Percentiles rank a stretch among this genome's conserved stretches.
Evolutionary conservation across 2,888 invertebrate species (phyloP).

Genomic region (Lagria hirta): DNA sequence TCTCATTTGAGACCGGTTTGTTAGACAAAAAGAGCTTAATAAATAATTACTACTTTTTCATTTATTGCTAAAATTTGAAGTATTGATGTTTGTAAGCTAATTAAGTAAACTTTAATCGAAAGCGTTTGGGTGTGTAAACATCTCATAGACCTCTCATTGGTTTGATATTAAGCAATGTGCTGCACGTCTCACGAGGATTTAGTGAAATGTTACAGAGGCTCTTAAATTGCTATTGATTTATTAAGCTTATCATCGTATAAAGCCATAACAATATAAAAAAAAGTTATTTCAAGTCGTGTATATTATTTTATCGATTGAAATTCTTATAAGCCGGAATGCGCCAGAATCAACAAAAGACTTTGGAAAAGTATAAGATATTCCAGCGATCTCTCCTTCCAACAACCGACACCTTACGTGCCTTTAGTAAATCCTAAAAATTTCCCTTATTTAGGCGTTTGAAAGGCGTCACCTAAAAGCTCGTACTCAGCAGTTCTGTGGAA

Average conservation of each 20-base stretch:
- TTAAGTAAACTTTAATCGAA: too few species aligned
- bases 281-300: conserved; percentile 4
- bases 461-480: conserved; percentile 37
- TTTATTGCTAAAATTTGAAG: too few species aligned
- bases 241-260: conserved; percentile 15
- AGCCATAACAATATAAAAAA: conserved; percentile 19
- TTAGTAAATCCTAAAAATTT: conserved; percentile 38
- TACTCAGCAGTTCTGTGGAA: conserved; percentile 37
- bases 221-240: conserved; percentile 26
- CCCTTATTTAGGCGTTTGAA: conserved; percentile 39
- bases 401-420: conserved; percentile 40
- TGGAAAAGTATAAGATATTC: conserved; percentile 33
- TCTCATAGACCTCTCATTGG: conserved; percentile 19
- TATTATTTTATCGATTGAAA: conserved; percentile 3
- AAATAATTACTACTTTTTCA: too few species aligned
- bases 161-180: conserved; percentile 23
- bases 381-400: conserved; percentile 33
- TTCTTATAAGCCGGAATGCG: conserved; percentile 10
- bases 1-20: too few species aligned
- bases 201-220: conserved; percentile 25
- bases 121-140: too few species aligned
- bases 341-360: too few species aligned
- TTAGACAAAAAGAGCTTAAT: too few species aligned
- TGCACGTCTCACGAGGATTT: conserved; percentile 28
- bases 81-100: too few species aligned